These are phyloP conservation scores for Coelopa pilipes DNA, from an alignment of 2,888 invertebrate species.

Conservation along the genomic window DNA sequence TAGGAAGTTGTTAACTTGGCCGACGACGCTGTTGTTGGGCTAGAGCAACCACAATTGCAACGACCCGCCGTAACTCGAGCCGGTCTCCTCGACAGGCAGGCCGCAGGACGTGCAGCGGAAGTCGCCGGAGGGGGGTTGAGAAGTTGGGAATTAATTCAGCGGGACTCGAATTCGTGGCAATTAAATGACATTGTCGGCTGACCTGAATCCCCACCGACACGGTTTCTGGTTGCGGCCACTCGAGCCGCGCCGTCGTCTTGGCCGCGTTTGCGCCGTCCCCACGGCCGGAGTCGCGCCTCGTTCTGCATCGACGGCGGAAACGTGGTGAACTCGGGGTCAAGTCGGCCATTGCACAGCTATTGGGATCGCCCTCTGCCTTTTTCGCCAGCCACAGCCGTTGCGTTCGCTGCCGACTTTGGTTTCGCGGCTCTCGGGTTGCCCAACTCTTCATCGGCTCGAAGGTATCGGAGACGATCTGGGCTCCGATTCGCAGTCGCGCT, in stretches of 20 bases:
- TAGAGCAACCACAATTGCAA: constrained; percentile 18
- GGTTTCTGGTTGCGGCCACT: constrained; percentile 8
- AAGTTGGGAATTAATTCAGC: constrained; percentile 26
- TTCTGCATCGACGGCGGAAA: constrained; percentile 44
- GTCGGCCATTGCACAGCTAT: constrained; percentile 32
- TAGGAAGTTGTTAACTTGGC: constrained; percentile 19
- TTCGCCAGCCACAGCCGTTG: too few species aligned
- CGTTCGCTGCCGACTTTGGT: too few species aligned
- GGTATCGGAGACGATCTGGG: constrained; percentile 7
- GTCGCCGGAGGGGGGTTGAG: background rate
- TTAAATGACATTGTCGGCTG: constrained; percentile 51
- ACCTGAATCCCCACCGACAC: constrained; percentile 55
- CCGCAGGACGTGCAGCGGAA: background rate
- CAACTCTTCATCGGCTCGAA: constrained; percentile 12
- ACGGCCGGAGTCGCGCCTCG: background rate
- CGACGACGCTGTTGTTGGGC: background rate
- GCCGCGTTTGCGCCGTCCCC: background rate
- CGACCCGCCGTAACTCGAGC: background rate
- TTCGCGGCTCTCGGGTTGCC: background rate
- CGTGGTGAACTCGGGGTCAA: constrained; percentile 35
- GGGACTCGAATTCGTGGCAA: constrained; percentile 23
- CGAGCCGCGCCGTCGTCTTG: background rate
- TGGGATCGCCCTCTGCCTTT: too few species aligned
- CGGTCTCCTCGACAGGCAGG: background rate
- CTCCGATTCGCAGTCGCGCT: background rate